phyloP scores from a whole-genome alignment of 1,140 invertebrate genomes.

The Zophobas atratus region DNA sequence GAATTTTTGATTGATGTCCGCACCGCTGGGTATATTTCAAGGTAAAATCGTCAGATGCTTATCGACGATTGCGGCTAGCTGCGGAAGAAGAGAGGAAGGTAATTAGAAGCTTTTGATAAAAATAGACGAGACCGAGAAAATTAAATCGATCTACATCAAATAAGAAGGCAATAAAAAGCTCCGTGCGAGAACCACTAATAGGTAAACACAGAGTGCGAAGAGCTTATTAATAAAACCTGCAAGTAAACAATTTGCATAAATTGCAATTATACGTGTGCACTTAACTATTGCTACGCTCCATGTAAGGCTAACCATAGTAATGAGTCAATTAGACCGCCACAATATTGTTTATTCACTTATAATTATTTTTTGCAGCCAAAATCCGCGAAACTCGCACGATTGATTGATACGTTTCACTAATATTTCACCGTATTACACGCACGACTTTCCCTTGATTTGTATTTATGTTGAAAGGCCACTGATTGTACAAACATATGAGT shows the following conservation, averaged over 20 bases:
- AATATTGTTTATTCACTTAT: conserved; percentile 37
- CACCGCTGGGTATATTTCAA: not conserved
- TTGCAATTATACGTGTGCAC: conserved; percentile 39
- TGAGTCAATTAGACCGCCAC: conserved; percentile 43
- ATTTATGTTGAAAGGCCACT: conserved; percentile 55
- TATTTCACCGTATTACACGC: conserved; percentile 43
- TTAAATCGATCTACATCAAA: not conserved
- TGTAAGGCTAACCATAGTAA: conserved; percentile 44
- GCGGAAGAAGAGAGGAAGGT: too few relatives aligned
- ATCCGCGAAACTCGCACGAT: conserved; percentile 25
- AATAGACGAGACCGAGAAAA: not conserved
- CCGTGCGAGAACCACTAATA: not conserved
- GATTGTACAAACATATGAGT: conserved; percentile 56
- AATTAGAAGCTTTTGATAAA: too few relatives aligned
- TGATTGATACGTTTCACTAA: conserved; percentile 54
- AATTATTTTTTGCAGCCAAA: conserved; percentile 36
- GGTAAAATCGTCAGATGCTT: too few relatives aligned
- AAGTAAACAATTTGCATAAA: conserved; percentile 42
- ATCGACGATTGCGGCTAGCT: too few relatives aligned
- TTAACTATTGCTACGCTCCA: conserved; percentile 40
- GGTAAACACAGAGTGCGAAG: not conserved
- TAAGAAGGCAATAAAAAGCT: not conserved
- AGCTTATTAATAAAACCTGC: conserved; percentile 33
- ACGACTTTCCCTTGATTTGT: conserved; percentile 55
- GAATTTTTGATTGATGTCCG: conserved; percentile 11